Evolutionary conservation across 2,888 invertebrate genomes (phyloP).

Genomic region (Diabrotica balteata): DNA sequence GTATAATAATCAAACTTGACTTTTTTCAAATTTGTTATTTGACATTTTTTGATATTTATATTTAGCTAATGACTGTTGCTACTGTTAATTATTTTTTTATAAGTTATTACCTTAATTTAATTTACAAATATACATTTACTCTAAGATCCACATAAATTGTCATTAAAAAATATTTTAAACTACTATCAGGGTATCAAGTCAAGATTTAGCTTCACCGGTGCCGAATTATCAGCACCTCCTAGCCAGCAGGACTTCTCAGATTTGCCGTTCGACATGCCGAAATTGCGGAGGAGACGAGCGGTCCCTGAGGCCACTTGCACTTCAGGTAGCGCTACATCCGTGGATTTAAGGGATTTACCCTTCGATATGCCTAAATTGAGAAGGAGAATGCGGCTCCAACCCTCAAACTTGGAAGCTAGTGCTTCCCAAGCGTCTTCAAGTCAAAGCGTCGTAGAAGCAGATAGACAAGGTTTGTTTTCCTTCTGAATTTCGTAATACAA

Average conservation of each 20-base stretch:
- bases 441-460: constrained; percentile 79
- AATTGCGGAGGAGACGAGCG: constrained; percentile 73
- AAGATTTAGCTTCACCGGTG: constrained; percentile 55
- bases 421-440: constrained; percentile 84
- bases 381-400: constrained; percentile 71
- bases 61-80: no score
- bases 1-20: no score
- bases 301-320: constrained; percentile 74
- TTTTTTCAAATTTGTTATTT: no score
- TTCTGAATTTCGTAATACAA: not conserved
- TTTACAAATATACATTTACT: no score
- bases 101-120: no score
- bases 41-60: no score
- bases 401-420: constrained; percentile 72
- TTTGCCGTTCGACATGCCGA: constrained; percentile 90
- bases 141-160: no score
- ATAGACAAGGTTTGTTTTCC: constrained; percentile 65
- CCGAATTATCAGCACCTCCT: constrained; percentile 62
- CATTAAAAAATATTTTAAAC: no score
- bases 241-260: constrained; percentile 75
- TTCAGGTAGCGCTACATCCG: constrained; percentile 74
- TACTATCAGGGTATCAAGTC: constrained; percentile 63
- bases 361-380: constrained; percentile 92
- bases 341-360: constrained; percentile 82
- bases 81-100: no score